These are phyloP conservation scores for Amphiprion ocellaris DNA, from an alignment of 2,113 vertebrate genomes.

Conservation along the genomic window DNA sequence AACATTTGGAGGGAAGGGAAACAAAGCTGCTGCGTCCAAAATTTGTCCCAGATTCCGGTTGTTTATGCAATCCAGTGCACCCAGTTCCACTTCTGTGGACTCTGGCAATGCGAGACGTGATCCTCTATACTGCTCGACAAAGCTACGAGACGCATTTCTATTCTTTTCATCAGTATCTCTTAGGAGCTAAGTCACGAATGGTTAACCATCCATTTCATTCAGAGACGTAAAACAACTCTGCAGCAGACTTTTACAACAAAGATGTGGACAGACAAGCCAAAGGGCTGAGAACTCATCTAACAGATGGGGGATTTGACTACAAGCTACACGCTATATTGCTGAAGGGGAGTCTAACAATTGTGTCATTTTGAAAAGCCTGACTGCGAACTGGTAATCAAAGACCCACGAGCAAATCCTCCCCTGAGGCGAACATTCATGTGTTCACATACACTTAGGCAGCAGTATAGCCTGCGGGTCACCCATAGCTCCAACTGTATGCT, in stretches of 20 bases:
- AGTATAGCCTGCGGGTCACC: constrained; percentile 54
- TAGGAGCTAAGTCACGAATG: constrained; percentile 17
- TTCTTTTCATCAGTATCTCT: constrained; percentile 29
- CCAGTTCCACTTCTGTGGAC: constrained; percentile 26
- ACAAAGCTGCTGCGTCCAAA: constrained; percentile 48
- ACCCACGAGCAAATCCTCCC: constrained; percentile 65
- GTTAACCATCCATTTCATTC: constrained; percentile 33
- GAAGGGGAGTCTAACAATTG: constrained; percentile 63
- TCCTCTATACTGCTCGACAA: constrained; percentile 18
- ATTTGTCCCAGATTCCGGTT: constrained; percentile 41
- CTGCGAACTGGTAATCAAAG: constrained; percentile 68
- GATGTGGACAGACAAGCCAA: constrained; percentile 32
- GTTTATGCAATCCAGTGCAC: constrained; percentile 41
- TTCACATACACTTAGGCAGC: constrained; percentile 58
- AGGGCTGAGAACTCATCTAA: constrained; percentile 47
- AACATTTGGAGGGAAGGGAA: constrained; percentile 53
- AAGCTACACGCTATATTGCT: constrained; percentile 53
- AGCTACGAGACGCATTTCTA: constrained; percentile 14
- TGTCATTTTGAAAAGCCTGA: constrained; percentile 63
- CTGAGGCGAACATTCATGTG: constrained; percentile 58
- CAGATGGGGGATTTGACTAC: constrained; percentile 65
- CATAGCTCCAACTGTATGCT: constrained; percentile 17
- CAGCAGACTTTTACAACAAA: constrained; percentile 38
- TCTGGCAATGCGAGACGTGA: constrained; percentile 6
- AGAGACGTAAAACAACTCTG: constrained; percentile 44